Evolutionary conservation across 35 echinoderm and acorn worm species (phyloP).

Genomic region (Lytechinus variegatus): DNA sequence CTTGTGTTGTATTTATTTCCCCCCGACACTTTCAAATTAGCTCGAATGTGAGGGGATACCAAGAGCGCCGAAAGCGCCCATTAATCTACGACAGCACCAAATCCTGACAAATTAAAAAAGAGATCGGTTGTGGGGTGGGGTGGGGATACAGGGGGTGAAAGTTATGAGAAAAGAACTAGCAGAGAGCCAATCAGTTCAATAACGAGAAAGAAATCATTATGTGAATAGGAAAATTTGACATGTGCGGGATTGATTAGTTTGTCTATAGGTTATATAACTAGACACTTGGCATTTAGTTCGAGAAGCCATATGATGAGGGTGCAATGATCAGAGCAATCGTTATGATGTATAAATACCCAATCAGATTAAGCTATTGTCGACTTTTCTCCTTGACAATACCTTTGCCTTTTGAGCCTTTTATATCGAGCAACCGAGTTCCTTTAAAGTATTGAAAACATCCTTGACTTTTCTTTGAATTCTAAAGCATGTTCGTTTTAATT

Average conservation of each 20-base stretch:
- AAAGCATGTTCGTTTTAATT: too few species aligned
- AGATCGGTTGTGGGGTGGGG: background rate
- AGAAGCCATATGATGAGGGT: too few species aligned
- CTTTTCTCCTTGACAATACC: too few species aligned
- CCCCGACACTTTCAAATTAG: constrained; percentile 38
- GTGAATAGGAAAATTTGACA: background rate
- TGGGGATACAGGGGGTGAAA: background rate
- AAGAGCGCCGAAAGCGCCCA: constrained; percentile 6
- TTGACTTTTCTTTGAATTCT: too few species aligned
- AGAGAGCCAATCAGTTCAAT: constrained; percentile 8
- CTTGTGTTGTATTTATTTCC: constrained; percentile 14
- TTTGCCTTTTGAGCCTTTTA: too few species aligned
- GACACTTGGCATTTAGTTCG: background rate
- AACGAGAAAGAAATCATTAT: background rate
- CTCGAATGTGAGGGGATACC: constrained; percentile 23
- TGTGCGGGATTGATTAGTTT: background rate
- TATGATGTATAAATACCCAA: too few species aligned
- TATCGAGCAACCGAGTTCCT: too few species aligned
- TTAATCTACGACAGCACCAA: constrained; percentile 42
- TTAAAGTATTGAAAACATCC: too few species aligned
- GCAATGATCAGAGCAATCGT: too few species aligned
- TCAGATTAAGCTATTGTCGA: too few species aligned
- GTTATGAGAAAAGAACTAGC: background rate
- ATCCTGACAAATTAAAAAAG: constrained; percentile 27
- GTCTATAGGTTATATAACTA: constrained; percentile 5